Base-by-base conservation (phyloP, 2,797 vertebrate species). In the Zalophus californianus region DNA sequence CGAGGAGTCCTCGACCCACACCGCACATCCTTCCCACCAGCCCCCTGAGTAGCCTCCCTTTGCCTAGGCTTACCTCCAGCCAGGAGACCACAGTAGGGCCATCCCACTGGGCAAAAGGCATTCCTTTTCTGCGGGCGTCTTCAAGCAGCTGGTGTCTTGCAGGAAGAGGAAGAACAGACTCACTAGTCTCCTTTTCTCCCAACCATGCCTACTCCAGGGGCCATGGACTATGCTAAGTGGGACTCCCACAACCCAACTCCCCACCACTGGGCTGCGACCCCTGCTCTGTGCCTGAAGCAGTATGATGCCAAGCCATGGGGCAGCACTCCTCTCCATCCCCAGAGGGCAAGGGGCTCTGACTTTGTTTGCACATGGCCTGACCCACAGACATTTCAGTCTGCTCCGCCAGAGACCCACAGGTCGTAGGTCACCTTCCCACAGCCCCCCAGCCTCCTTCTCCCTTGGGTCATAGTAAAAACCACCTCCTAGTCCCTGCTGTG, bases 11-110 rank as follows among this genome's bases (percentile, higher is more conserved):
- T 44, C 44, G 44, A 10, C 44, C 50, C 80, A 32, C 11, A 25
- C 54, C 11, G 32, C 27, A 14, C 3, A 25, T 13, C 75, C 93
- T 86, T 95, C 73, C 89, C 86, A 72, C 44, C 14, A 38, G 85
- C n/a, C 6, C 35, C 64, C 35, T 21, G 25, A 41, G 50, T 7
- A 21, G 62, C 64, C n/a, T n/a, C 48, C 50, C 64, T 66, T 3
- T 50, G 0, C 20, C 83, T 62, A 48, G 66, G 32, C 96, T 98
- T 98, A 99, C 99, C 99, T 99, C 99, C 12, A 99, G 98, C 99
- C 99, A 99, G 94, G 99, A 99, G 85, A 99, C 99, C 27, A 99
- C 99, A 0, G 99, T 99, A 7, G 99, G 99, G 20, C 99, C 99
- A 1, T 99, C 99, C 99, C 99, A 99, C 91, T 99, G 99, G 94